Evolutionary conservation across 2,888 invertebrate genomes (phyloP).

Genomic region (Cephus rjabovi): DNA sequence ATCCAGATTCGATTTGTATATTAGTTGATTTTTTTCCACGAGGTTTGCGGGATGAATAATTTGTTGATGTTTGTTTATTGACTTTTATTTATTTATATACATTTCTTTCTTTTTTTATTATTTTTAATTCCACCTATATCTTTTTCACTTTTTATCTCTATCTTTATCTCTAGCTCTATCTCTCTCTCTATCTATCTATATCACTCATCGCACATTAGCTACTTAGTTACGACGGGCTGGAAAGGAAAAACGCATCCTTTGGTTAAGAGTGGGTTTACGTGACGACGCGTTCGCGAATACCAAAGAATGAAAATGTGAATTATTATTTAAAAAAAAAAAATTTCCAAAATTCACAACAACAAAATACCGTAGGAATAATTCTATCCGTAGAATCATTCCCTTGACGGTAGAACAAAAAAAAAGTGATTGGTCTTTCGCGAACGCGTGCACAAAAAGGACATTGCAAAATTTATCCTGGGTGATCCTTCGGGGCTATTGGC

Average conservation of each 20-base stretch:
- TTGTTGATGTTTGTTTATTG: neutral
- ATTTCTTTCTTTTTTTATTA: conserved; percentile 19
- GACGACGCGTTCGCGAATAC: neutral
- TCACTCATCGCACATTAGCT: conserved; percentile 1
- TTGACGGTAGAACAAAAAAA: neutral
- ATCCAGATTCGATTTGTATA: neutral
- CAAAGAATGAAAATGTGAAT: neutral
- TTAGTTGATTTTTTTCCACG: neutral
- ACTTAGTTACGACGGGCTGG: conserved; percentile 2
- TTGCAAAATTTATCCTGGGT: conserved; percentile 54
- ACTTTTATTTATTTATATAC: conserved; percentile 8
- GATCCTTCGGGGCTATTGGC: conserved; percentile 59
- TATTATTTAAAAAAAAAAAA: neutral
- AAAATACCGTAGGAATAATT: neutral
- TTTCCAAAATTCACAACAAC: neutral
- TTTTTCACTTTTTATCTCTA: conserved; percentile 33
- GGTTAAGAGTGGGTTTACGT: neutral
- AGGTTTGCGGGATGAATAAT: neutral
- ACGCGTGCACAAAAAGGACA: conserved; percentile 17
- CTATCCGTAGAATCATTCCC: neutral
- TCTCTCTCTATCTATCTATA: conserved; percentile 20
- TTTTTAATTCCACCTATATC: conserved; percentile 26
- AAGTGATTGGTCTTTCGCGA: neutral
- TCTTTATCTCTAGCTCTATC: conserved; percentile 23
- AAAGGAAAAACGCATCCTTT: conserved; percentile 2